phyloP scores from a whole-genome alignment of 2,888 invertebrate species.

The Mythimna pallens region DNA sequence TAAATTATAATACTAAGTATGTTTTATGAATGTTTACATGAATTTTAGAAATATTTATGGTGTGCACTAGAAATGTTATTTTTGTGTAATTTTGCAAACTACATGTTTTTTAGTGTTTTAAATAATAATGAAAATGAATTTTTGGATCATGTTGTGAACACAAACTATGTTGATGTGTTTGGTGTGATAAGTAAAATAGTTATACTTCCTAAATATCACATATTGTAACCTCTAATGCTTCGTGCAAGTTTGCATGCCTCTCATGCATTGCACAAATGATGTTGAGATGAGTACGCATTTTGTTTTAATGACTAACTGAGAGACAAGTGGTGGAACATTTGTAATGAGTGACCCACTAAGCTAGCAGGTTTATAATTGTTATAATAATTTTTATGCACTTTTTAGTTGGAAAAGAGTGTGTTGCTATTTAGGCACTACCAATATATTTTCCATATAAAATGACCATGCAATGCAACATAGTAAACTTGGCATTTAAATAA shows the following conservation, averaged over 20 bases:
- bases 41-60: constrained; percentile 67
- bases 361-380: not conserved
- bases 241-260: not conserved
- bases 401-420: constrained; percentile 3
- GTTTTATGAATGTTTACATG: constrained; percentile 63
- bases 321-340: not conserved
- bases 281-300: too few species aligned
- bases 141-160: constrained; percentile 21
- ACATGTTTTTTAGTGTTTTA: constrained; percentile 26
- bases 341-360: not conserved
- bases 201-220: constrained; percentile 11
- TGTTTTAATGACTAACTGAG: not conserved
- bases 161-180: not conserved
- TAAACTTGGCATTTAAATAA: not conserved
- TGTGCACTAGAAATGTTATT: constrained; percentile 45
- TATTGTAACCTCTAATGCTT: constrained; percentile 5
- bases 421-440: not conserved
- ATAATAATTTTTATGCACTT: not conserved
- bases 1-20: constrained; percentile 22
- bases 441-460: not conserved
- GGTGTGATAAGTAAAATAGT: not conserved
- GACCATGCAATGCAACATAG: not conserved
- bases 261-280: not conserved
- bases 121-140: constrained; percentile 4
- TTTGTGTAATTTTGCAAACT: constrained; percentile 36